phyloP scores from a whole-genome alignment of 2,113 vertebrate species.

The Anarhynchus alexandrinus region DNA sequence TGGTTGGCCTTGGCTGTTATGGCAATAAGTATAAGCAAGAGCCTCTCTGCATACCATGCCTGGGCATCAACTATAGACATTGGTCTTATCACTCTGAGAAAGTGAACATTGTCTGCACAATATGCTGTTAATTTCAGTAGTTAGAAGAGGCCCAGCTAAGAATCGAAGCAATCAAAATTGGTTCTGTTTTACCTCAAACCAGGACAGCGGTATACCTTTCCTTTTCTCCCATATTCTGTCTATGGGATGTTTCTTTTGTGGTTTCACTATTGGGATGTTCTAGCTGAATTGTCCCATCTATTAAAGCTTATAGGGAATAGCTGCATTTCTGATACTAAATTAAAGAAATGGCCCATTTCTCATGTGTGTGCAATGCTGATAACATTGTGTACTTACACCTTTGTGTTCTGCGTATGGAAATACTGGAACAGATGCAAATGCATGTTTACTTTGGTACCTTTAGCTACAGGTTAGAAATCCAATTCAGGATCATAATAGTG shows the following conservation, averaged over 20 bases:
- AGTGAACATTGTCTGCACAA: too few species aligned
- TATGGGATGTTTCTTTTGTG: not conserved
- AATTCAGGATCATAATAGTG: not conserved
- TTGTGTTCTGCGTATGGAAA: not conserved
- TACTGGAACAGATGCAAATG: not conserved
- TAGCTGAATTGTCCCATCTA: not conserved
- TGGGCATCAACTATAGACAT: too few species aligned
- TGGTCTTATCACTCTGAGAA: too few species aligned
- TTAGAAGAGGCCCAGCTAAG: too few species aligned
- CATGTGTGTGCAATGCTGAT: not conserved
- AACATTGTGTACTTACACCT: not conserved
- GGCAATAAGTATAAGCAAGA: too few species aligned
- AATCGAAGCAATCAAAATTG: too few species aligned
- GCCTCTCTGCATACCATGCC: too few species aligned
- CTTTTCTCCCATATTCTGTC: not conserved
- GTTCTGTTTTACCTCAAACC: too few species aligned
- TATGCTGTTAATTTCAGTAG: too few species aligned
- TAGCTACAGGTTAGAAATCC: not conserved
- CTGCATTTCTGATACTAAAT: not conserved
- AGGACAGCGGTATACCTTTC: not conserved
- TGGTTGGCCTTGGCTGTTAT: too few species aligned
- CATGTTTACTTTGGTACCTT: not conserved
- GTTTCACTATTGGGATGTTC: not conserved
- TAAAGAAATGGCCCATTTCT: not conserved
- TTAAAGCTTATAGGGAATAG: not conserved